phyloP scores from a whole-genome alignment of 2,113 vertebrate genomes.

The Scatophagus argus region DNA sequence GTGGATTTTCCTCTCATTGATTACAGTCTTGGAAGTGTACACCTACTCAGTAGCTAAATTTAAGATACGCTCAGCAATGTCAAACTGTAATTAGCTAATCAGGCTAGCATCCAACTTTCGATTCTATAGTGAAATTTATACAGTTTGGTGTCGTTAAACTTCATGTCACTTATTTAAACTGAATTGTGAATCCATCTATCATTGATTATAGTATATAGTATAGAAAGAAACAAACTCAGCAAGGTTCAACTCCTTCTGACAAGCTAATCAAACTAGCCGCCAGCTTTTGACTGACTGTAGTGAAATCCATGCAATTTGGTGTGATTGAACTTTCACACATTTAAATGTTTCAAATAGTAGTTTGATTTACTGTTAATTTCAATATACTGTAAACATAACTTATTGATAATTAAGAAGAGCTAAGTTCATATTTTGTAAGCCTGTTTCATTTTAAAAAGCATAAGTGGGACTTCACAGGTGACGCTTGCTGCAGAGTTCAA shows the following conservation, averaged over 20 bases:
- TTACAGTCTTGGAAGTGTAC: neutral
- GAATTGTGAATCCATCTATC: too few relatives aligned
- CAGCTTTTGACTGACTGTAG: too few relatives aligned
- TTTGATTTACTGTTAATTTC: neutral
- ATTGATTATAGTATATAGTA: too few relatives aligned
- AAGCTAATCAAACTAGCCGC: too few relatives aligned
- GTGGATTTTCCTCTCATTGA: neutral
- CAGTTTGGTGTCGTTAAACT: neutral
- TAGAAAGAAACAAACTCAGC: too few relatives aligned
- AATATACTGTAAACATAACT: neutral
- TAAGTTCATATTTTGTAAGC: neutral
- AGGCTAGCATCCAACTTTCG: neutral
- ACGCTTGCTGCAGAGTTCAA: conserved; percentile 33
- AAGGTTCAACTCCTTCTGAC: too few relatives aligned
- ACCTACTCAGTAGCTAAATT: neutral
- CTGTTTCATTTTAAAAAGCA: neutral
- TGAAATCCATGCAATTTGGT: too few relatives aligned
- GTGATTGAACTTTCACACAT: too few relatives aligned
- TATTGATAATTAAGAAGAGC: neutral
- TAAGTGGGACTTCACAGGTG: neutral
- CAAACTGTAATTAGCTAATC: neutral
- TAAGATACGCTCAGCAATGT: neutral
- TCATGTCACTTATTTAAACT: neutral
- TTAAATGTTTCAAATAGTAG: neutral
- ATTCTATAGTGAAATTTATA: neutral